Base-by-base conservation (phyloP, 1,140 invertebrate genomes). In the Colletes gigas region DNA sequence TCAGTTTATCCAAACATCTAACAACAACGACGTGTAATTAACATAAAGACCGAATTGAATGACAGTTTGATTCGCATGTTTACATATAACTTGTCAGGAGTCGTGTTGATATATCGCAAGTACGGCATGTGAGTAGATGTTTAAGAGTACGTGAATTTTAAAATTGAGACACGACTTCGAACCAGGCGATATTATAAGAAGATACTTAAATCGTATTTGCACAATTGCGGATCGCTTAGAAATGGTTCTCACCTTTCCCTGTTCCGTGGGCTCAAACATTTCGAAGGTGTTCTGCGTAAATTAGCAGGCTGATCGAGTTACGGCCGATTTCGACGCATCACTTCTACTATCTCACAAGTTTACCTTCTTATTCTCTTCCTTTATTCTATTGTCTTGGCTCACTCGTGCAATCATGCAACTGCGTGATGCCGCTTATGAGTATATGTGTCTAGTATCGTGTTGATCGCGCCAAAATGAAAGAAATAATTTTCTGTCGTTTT, bases 241-340 rank as follows among this genome's bases (percentile, higher is more conserved):
- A 60, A 39, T 21, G 8, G 1, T 66, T 21, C 67, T 88, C 71
- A 92, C 91, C 88, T 90, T 90, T 79, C 91, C 90, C 62, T 90
- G 88, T 63, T 92, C 91, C 19, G 77, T 87, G 7, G 88, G 85
- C 50, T 92, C 91, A 71, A 88, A 92, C 91, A 92, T 92, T 62
- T 78, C 76, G 50, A 12, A 15, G 12, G 8, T 68, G 66, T 63
- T 79, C 17, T 52, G 55, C 21, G 59, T 81, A 75, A 69, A 55
- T 75, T 50, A 60, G 47, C 60, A 52, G 15, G 47, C 17, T 68
- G 21, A 66, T 66, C 15, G 55, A 86, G 17, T 79, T n/a, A 60
- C 70, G 80, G 57, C 60, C 74, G 55, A 78, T 83, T 77, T 85
- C 83, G 83, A 82, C 75, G 39, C 87, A 88, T 85, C 65, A 69